A percentile compares a stretch with the other conserved stretches of the same genome.
Evolutionary conservation across 2,113 vertebrate genomes (phyloP).

Genomic region (Charina bottae): DNA sequence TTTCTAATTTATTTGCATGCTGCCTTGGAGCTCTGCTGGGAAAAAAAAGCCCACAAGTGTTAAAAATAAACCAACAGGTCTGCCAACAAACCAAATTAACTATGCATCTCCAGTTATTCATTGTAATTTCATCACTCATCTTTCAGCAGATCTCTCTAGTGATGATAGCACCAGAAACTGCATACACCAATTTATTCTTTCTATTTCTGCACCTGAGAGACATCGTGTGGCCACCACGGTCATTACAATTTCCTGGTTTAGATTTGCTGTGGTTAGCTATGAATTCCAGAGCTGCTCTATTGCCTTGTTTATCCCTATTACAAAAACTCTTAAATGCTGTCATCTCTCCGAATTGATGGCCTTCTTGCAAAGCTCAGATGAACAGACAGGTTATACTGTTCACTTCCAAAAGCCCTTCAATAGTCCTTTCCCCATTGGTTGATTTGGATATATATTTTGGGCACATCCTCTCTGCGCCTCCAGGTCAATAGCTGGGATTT

Average conservation of each 20-base stretch:
- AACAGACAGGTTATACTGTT: background rate
- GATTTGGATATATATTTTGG: background rate
- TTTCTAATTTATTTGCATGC: background rate
- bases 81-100: background rate
- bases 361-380: background rate
- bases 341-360: background rate
- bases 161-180: background rate
- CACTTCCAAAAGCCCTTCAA: background rate
- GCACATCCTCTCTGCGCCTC: background rate
- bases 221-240: conserved; percentile 52
- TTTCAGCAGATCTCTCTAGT: background rate
- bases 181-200: no score
- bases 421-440: background rate
- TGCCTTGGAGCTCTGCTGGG: background rate
- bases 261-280: background rate
- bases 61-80: background rate
- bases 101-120: background rate
- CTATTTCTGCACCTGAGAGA: conserved; percentile 57
- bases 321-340: background rate
- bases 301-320: background rate
- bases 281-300: background rate
- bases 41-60: background rate
- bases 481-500: background rate
- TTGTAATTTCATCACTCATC: background rate
- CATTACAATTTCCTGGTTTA: conserved; percentile 28